Evolutionary conservation across 92 coral and sea anemone genomes (phyloP).

Genomic region (Umimayanthus kanabou): DNA sequence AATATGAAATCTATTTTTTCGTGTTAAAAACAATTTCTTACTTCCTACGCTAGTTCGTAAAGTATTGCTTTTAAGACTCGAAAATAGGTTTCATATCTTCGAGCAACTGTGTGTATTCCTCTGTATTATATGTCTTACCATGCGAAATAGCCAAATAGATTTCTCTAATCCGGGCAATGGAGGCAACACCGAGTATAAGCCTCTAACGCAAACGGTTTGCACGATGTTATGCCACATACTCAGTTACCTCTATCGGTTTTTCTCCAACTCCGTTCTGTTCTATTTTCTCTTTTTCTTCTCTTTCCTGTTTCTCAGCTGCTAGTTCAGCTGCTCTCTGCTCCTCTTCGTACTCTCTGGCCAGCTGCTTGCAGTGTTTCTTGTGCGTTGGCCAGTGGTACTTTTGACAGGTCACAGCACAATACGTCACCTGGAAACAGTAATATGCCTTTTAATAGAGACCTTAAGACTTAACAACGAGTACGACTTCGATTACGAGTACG

Average conservation of each 20-base stretch:
- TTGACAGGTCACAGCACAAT: slow-evolving; percentile 87
- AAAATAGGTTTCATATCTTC: no score
- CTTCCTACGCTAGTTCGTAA: no score
- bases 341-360: slow-evolving; percentile 65
- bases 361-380: slow-evolving; percentile 83
- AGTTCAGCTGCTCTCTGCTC: slow-evolving; percentile 35
- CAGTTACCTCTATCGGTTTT: not conserved
- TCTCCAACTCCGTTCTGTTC: slow-evolving; percentile 20
- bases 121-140: no score
- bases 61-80: no score
- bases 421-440: slow-evolving; percentile 68
- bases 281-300: slow-evolving; percentile 46
- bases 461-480: no score
- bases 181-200: not conserved
- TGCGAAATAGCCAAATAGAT: no score
- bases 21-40: no score
- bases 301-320: slow-evolving; percentile 62
- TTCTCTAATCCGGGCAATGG: no score
- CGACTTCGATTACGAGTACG: no score
- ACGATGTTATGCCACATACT: not conserved
- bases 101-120: no score
- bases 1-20: no score
- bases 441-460: no score
- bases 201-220: not conserved
- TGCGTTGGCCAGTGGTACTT: slow-evolving; percentile 96